Conservation (phyloP, 2,113 vertebrate genomes). For the Cinclus cinclus region DNA sequence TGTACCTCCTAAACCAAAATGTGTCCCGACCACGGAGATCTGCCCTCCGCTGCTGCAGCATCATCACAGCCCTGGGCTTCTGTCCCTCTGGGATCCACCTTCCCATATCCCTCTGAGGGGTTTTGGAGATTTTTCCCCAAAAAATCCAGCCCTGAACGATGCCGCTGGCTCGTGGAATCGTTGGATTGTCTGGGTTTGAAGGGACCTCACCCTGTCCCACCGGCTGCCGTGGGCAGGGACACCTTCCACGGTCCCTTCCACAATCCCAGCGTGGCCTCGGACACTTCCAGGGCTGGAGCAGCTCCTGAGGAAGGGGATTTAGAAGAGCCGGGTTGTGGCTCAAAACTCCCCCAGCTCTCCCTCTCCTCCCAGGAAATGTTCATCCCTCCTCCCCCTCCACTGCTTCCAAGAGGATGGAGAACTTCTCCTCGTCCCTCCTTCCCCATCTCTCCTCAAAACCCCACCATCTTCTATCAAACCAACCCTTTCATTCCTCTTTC, state of each 20-base stretch:
- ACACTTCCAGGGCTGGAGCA: not conserved
- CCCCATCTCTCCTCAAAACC: not conserved
- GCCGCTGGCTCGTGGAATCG: not conserved
- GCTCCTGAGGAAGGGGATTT: not conserved
- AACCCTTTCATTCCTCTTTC: slow-evolving; percentile 29
- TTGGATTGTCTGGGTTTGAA: not conserved
- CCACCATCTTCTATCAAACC: not conserved
- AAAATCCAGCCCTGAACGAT: not conserved
- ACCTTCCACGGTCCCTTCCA: too few species aligned
- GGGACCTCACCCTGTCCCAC: fast-evolving
- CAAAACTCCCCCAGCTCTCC: not conserved
- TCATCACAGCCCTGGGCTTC: not conserved
- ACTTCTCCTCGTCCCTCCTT: not conserved
- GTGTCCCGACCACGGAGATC: fast-evolving
- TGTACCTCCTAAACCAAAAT: not conserved
- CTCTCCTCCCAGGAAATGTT: not conserved
- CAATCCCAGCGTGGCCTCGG: fast-evolving
- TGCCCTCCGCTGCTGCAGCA: not conserved
- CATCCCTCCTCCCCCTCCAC: not conserved
- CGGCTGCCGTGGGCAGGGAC: not conserved
- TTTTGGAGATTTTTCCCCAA: not conserved
- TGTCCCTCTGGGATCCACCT: not conserved
- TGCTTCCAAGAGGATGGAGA: not conserved
- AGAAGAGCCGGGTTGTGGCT: not conserved
- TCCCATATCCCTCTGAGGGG: not conserved